Evolutionary conservation across 2,888 invertebrate species (phyloP).

Genomic region (Schrankia costaestrigalis): DNA sequence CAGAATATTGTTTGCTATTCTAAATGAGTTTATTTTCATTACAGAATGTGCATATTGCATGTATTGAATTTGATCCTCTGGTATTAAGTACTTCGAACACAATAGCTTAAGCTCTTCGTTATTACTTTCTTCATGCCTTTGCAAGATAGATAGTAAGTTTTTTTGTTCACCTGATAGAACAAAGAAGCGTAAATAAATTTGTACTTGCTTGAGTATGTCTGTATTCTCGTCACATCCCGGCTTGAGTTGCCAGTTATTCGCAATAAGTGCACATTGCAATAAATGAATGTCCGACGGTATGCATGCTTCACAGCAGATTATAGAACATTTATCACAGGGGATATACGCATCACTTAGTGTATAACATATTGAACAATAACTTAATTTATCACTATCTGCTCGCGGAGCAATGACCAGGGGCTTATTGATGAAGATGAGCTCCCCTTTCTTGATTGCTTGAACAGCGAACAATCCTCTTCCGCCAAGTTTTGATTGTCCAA

Average conservation of each 20-base stretch:
- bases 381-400: constrained; percentile 68
- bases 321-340: constrained; percentile 83
- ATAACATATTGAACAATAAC: constrained; percentile 83
- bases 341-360: constrained; percentile 52
- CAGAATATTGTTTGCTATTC: constrained; percentile 59
- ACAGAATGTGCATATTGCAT: constrained; percentile 76
- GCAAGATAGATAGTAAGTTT: constrained; percentile 67
- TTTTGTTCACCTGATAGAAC: constrained; percentile 58
- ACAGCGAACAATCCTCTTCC: constrained; percentile 87
- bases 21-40: constrained; percentile 84
- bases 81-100: constrained; percentile 61
- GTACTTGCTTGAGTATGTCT: constrained; percentile 36
- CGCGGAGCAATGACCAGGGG: constrained; percentile 85
- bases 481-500: constrained; percentile 80
- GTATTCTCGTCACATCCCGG: constrained; percentile 28
- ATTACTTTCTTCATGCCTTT: constrained; percentile 51
- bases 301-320: constrained; percentile 83
- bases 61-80: constrained; percentile 71
- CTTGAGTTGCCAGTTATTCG: constrained; percentile 66
- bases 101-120: constrained; percentile 74
- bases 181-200: constrained; percentile 54
- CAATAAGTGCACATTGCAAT: constrained; percentile 82
- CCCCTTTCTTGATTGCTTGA: constrained; percentile 81
- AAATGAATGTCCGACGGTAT: constrained; percentile 75
- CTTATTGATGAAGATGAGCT: constrained; percentile 84